Conservation (phyloP, 2,797 vertebrate genomes). For the Ctenosaura bakeri region DNA sequence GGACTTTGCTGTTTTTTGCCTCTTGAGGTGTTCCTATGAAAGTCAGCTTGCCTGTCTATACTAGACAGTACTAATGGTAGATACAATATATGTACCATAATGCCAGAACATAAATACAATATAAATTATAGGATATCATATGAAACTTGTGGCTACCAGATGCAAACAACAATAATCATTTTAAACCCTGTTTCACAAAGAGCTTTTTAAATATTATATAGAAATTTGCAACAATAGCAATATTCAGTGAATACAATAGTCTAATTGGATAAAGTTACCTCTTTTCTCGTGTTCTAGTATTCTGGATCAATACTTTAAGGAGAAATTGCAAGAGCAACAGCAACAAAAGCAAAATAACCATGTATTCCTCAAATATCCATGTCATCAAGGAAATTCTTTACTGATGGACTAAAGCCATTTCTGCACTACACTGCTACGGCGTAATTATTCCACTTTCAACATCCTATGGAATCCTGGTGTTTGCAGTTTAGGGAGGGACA, state of each 20-base stretch:
- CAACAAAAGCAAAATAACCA: neutral
- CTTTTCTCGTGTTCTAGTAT: conserved; percentile 7
- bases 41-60: neutral
- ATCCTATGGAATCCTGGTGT: too few relatives aligned
- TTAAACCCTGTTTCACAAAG: too few relatives aligned
- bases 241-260: neutral
- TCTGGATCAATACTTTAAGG: conserved; percentile 15
- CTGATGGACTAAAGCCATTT: conserved; percentile 14
- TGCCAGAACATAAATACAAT: conserved; percentile 18
- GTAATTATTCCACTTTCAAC: too few relatives aligned
- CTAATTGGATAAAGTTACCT: neutral
- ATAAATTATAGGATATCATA: conserved; percentile 39
- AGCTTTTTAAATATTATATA: neutral
- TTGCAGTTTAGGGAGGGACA: too few relatives aligned
- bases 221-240: neutral
- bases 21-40: conserved; percentile 10
- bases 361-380: neutral
- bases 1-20: neutral
- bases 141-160: conserved; percentile 44
- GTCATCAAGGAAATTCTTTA: conserved; percentile 37
- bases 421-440: too few relatives aligned
- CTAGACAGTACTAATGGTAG: neutral
- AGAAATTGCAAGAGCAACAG: conserved; percentile 7
- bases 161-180: conserved; percentile 1
- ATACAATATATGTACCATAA: conserved; percentile 34